Conservation (phyloP, 2,888 invertebrate genomes). For the Trichogramma evanescens region DNA sequence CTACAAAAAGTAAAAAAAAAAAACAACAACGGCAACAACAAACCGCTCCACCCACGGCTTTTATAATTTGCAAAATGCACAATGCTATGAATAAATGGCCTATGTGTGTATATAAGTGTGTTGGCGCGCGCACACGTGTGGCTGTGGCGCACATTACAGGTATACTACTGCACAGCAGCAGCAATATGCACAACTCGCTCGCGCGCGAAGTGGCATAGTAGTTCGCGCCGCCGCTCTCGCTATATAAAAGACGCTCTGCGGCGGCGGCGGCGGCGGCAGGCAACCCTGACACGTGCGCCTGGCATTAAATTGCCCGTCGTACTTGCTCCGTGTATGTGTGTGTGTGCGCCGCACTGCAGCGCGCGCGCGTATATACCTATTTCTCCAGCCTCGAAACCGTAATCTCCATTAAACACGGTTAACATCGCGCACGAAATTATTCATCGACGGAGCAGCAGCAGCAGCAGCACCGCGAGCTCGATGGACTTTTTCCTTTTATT, state of each 20-base stretch:
- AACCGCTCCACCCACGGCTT: too few species aligned
- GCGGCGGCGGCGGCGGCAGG: not conserved
- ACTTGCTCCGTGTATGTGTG: too few species aligned
- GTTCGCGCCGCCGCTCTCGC: not conserved
- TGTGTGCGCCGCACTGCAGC: too few species aligned
- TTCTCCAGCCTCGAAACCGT: not conserved
- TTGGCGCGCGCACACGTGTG: not conserved
- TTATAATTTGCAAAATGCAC: slow-evolving; percentile 5
- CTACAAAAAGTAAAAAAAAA: slow-evolving; percentile 1
- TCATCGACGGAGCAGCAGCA: too few species aligned
- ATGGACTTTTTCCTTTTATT: too few species aligned
- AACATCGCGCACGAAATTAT: too few species aligned
- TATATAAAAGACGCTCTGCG: not conserved
- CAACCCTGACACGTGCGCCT: slow-evolving; percentile 20
- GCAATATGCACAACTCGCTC: too few species aligned
- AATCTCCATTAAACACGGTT: too few species aligned
- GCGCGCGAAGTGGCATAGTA: too few species aligned
- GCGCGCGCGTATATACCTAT: not conserved
- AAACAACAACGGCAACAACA: not conserved
- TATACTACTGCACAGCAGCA: too few species aligned
- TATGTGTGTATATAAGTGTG: not conserved
- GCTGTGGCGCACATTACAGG: too few species aligned
- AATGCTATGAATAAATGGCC: not conserved
- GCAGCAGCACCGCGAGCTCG: too few species aligned
- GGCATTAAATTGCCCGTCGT: slow-evolving; percentile 16